Conservation (phyloP, 2,113 vertebrate genomes). For the Colossoma macropomum region DNA sequence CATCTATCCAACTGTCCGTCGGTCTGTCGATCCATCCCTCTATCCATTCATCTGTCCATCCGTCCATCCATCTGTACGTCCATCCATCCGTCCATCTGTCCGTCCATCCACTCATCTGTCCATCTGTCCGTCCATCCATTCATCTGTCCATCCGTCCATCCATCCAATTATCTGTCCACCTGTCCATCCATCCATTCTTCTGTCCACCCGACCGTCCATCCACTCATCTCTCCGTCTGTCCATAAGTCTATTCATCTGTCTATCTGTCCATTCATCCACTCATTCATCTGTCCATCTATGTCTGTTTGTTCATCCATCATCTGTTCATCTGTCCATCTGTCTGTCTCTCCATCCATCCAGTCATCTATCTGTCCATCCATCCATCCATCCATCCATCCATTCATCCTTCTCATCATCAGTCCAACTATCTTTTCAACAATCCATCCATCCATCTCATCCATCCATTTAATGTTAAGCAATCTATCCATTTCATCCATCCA, state of each 20-base stretch:
- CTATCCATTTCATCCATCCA: too few species aligned
- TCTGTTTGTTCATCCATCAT: neutral
- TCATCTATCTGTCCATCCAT: neutral
- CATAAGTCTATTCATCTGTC: neutral
- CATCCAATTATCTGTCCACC: too few species aligned
- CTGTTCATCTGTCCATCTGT: too few species aligned
- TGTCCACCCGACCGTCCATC: too few species aligned
- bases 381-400: too few species aligned
- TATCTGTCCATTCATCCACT: neutral
- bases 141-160: too few species aligned
- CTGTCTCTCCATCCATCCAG: neutral
- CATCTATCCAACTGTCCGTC: neutral
- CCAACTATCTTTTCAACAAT: neutral
- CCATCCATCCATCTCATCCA: neutral
- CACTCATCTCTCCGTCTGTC: neutral
- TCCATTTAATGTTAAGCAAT: too few species aligned
- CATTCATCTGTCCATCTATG: too few species aligned
- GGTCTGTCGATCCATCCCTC: neutral
- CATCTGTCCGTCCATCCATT: too few species aligned
- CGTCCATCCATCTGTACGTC: neutral
- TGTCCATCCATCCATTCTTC: neutral
- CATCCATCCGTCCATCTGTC: neutral
- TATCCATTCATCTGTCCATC: conserved; percentile 1
- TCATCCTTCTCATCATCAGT: neutral
- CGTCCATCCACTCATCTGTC: too few species aligned